phyloP scores from a whole-genome alignment of 2,113 vertebrate genomes.

The Monarcha castaneiventris region DNA sequence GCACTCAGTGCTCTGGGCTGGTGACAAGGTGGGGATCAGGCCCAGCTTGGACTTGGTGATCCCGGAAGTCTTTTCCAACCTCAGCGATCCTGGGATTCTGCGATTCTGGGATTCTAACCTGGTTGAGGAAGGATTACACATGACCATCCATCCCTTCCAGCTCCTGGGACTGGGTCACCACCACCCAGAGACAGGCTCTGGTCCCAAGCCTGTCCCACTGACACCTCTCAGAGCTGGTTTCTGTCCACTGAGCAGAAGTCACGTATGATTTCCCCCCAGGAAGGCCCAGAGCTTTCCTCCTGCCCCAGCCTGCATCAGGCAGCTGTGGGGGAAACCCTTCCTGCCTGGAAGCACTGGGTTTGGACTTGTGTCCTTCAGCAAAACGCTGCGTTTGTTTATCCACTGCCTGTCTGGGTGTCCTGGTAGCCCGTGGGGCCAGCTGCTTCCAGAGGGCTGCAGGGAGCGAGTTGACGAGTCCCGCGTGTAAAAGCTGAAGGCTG shows the following conservation, averaged over 20 bases:
- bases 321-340: not conserved
- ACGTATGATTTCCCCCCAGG: not conserved
- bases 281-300: not conserved
- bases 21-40: not conserved
- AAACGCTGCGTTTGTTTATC: not conserved
- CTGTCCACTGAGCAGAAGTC: not conserved
- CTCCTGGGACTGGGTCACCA: not conserved
- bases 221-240: not conserved
- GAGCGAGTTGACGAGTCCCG: not conserved
- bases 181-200: not conserved
- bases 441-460: not conserved
- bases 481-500: constrained; percentile 31
- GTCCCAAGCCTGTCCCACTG: not conserved
- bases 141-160: not conserved
- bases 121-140: not conserved
- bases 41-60: fast-evolving
- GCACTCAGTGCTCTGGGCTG: not conserved
- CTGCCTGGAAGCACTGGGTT: not conserved
- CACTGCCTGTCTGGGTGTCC: not conserved
- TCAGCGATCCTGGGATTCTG: not conserved
- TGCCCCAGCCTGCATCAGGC: not conserved
- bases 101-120: not conserved
- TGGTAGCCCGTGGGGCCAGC: not conserved
- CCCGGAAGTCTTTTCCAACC: not conserved
- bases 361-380: not conserved